Percentiles rank a stretch among this genome's conserved stretches.
phyloP scores from a whole-genome alignment of 2,113 vertebrate species.

The Pandion haliaetus region DNA sequence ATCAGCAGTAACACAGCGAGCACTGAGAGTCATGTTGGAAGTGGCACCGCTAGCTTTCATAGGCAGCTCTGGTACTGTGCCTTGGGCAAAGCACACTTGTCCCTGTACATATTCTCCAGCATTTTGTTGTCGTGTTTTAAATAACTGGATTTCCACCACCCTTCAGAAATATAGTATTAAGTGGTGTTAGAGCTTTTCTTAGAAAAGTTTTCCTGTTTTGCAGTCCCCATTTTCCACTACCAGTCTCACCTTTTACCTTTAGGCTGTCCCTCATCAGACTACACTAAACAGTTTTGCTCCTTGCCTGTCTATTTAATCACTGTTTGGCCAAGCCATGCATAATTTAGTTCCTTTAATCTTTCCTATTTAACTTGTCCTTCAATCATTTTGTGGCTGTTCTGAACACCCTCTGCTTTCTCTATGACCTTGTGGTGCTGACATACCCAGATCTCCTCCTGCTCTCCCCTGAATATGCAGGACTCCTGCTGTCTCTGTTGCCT shows the following conservation, averaged over 20 bases:
- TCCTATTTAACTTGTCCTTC: background rate
- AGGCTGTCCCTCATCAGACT: background rate
- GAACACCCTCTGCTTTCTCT: background rate
- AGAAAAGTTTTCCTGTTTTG: background rate
- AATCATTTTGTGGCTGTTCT: background rate
- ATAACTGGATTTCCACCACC: background rate
- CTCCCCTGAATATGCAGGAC: no score
- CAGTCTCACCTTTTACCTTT: background rate
- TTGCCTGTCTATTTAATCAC: background rate
- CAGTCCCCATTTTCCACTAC: background rate
- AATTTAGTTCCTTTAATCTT: constrained; percentile 4
- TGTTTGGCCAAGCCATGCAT: background rate
- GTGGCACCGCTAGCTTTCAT: background rate
- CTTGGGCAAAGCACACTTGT: background rate
- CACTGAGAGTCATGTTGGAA: background rate
- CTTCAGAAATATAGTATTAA: background rate
- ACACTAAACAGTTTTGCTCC: background rate
- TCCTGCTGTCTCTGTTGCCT: background rate
- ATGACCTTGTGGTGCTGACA: background rate
- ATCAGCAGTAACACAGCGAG: background rate
- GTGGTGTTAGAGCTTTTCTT: background rate
- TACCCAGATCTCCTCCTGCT: background rate
- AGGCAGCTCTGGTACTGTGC: background rate
- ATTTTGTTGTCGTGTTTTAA: background rate
- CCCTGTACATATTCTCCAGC: background rate